These are phyloP conservation scores for Adelphocoris suturalis DNA, from an alignment of 2,888 invertebrate genomes.

Conservation along the genomic window DNA sequence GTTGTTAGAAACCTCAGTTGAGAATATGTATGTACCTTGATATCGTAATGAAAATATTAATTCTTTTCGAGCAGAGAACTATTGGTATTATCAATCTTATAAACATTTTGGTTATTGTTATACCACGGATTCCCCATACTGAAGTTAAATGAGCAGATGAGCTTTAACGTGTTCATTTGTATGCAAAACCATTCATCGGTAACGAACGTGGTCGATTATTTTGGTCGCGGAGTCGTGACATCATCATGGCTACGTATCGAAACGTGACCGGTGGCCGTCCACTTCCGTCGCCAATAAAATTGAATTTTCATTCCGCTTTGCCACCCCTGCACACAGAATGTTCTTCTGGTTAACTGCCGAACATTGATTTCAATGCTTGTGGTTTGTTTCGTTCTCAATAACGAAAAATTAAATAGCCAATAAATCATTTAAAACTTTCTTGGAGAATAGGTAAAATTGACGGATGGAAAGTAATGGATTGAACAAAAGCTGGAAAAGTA, in stretches of 20 bases:
- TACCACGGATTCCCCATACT: background rate
- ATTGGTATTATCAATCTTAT: too few species aligned
- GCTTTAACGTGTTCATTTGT: background rate
- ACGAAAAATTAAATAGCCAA: background rate
- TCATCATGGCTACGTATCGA: background rate
- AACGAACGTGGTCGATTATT: background rate
- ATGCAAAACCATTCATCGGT: constrained; percentile 1
- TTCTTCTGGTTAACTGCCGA: background rate
- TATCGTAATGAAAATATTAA: too few species aligned
- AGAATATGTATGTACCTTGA: too few species aligned
- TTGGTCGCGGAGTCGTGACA: background rate
- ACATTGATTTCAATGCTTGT: background rate
- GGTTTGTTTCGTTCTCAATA: background rate
- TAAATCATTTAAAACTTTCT: too few species aligned
- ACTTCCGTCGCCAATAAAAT: background rate
- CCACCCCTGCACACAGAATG: background rate
- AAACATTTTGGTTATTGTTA: too few species aligned
- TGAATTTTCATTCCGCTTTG: background rate
- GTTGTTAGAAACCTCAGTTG: too few species aligned
- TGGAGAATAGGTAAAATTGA: too few species aligned
- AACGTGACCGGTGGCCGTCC: background rate
- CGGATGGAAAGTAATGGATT: too few species aligned
- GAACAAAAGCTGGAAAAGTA: too few species aligned
- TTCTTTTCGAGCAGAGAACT: too few species aligned
- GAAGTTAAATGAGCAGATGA: background rate